Base-by-base conservation (phyloP, 2,888 invertebrate genomes). In the Muschampia plurimacula region DNA sequence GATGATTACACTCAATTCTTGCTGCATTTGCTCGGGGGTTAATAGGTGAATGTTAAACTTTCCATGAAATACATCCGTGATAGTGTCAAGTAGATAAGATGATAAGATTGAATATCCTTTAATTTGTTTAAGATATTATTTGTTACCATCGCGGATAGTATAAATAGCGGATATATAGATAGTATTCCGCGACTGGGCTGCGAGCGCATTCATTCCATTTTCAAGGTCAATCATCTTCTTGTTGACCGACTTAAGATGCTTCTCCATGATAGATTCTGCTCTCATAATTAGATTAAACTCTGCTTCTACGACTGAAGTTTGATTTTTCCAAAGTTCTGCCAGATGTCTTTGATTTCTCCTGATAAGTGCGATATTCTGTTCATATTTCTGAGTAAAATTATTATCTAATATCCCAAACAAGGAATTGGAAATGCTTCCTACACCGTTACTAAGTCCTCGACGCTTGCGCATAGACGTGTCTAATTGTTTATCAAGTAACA, bases 351-450 rank as follows among this genome's bases (percentile, higher is more conserved):
- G 52, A 52, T 52, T 52, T 52, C n/a, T 4, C 52, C 7, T n/a
- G n/a, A n/a, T 52, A 52, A 52, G 44, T 7, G 44, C n/a, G 5
- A n/a, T 13, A 15, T 52, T n/a, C 7, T 52, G n/a, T 52, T 52
- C 52, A 52, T 52, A 52, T 15, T 52, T 52, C 15, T 52, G n/a
- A 1, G 52, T n/a, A 52, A 78, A 77, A 36, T 72, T 67, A 6
- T 74, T 74, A 13, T 78, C 77, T 3, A 77, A 41, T 70, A 77
- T 74, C 4, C 78, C 76, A 67, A 76, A 77, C 60, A 78, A 57
- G 9, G 52, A 13, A 28, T 75, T 69, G 0, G 75, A 77, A 1
- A 77, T 12, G 66, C 73, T 68, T 15, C 77, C 77, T 3, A 77
- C 72, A 2, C 73, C 78, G 39, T 78, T 76, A 71, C 76, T 76